Percentiles rank a stretch among this genome's conserved stretches.
phyloP scores from a whole-genome alignment of 1,140 invertebrate species.

The Drosophila orena region DNA sequence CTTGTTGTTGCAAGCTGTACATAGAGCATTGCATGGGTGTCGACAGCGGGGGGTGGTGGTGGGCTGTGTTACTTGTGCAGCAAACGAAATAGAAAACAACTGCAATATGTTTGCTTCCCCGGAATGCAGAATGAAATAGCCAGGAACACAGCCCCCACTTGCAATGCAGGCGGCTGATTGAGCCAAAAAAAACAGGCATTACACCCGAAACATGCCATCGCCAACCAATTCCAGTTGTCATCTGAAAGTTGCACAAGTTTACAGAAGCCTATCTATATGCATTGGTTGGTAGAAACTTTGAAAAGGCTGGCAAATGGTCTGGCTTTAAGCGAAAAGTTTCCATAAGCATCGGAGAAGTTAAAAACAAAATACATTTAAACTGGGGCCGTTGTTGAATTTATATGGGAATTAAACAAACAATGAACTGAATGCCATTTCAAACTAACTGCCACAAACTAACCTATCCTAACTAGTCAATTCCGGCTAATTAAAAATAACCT shows the following conservation, averaged over 20 bases:
- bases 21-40: conserved; percentile 44
- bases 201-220: conserved; percentile 3
- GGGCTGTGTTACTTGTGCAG: conserved; percentile 23
- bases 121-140: conserved; percentile 29
- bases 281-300: background rate
- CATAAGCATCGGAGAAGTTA: no score
- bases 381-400: no score
- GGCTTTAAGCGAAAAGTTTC: no score
- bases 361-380: no score
- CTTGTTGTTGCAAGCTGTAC: conserved; percentile 65
- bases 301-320: background rate
- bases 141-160: conserved; percentile 8
- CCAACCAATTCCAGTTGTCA: conserved; percentile 4
- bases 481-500: no score
- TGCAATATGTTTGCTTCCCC: conserved; percentile 41
- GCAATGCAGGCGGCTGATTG: background rate
- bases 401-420: no score
- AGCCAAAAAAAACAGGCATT: conserved; percentile 1
- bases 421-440: no score
- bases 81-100: conserved; percentile 58
- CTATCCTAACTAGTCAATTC: no score
- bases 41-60: background rate
- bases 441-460: no score
- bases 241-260: background rate
- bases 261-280: background rate